Evolutionary conservation across 2,888 invertebrate species (phyloP).

Genomic region (Macaria notata): DNA sequence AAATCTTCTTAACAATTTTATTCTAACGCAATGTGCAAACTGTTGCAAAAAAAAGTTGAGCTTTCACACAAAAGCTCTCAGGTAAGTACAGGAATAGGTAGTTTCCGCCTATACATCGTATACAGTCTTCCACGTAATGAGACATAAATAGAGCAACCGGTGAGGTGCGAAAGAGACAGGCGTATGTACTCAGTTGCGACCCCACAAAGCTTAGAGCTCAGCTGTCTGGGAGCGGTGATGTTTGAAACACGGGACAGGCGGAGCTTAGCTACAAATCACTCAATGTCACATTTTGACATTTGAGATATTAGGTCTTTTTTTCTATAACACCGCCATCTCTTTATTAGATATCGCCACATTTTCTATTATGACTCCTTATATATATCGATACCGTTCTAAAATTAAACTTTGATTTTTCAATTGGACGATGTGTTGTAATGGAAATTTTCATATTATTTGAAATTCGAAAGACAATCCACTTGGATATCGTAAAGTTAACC

Average conservation of each 20-base stretch:
- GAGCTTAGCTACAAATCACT: conserved; percentile 84
- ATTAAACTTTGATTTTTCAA: too few relatives aligned
- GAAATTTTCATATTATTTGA: conserved; percentile 23
- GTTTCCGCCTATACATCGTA: conserved; percentile 73
- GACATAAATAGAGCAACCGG: conserved; percentile 51
- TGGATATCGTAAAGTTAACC: conserved; percentile 39
- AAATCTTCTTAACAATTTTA: too few relatives aligned
- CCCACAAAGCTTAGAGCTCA: conserved; percentile 76
- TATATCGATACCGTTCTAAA: not conserved
- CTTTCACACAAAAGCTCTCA: conserved; percentile 81
- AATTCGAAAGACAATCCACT: conserved; percentile 38
- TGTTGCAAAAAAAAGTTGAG: conserved; percentile 72
- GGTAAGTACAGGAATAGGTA: conserved; percentile 77
- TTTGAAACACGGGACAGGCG: conserved; percentile 84
- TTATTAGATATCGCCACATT: conserved; percentile 39
- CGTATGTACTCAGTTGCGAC: conserved; percentile 69
- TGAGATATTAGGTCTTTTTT: conserved; percentile 83
- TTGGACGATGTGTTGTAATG: conserved; percentile 4
- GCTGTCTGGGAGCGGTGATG: conserved; percentile 82
- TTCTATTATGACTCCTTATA: conserved; percentile 1
- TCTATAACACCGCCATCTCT: conserved; percentile 78
- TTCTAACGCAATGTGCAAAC: conserved; percentile 24
- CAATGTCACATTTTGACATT: conserved; percentile 83
- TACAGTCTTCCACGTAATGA: conserved; percentile 65
- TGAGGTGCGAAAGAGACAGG: conserved; percentile 61